Evolutionary conservation across 2,888 invertebrate genomes (phyloP), one percentile per base, ranked within the genome.

Genomic region (Agonopterix alstromeriana): DNA sequence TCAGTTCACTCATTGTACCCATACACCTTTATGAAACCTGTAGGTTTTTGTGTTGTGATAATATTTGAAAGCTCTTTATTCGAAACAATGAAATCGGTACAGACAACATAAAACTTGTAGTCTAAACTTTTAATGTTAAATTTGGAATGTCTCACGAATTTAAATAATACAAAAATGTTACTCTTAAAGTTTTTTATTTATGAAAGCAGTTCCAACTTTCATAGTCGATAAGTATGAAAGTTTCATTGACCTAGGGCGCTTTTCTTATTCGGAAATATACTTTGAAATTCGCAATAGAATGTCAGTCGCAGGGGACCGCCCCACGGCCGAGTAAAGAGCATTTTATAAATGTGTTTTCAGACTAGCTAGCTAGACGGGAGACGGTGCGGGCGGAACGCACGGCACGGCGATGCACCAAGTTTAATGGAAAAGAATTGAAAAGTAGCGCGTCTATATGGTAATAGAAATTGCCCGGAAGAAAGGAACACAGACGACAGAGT

Each of bases 361-460:
- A 78, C 80, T 75, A 76, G 74, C 64, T 69, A 72, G 66, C 72
- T 69, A 76, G 74, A 74, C 73, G 69, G 67, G 27, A 69, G 67
- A 56, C 72, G 67, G 59, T 69, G 27, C 27, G 27, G 70, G 69
- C 68, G 71, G 76, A 84, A 85, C 84, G 85, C 84, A 49, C 36
- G 45, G 84, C 85, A 83, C 77, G 64, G 65, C 82, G 78, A 82
- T 85, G 85, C 82, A 83, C 82, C 83, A 83, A 88, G 78, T 88
- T 87, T 87, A 88, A 87, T 88, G 86, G 87, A 87, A 87, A 87
- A 87, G 88, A 87, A 87, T 87, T 87, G 87, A 88, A 87, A 87
- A 88, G 85, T 85, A 85, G 84, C 86, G 79, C 78, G 82, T 88
- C 88, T 88, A 87, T 88, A 88, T 88, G 88, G 86, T 87, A 88